Evolutionary conservation across 2,888 invertebrate genomes (phyloP), one percentile per base, ranked within the genome.

Genomic region (Ophion obscuratus): DNA sequence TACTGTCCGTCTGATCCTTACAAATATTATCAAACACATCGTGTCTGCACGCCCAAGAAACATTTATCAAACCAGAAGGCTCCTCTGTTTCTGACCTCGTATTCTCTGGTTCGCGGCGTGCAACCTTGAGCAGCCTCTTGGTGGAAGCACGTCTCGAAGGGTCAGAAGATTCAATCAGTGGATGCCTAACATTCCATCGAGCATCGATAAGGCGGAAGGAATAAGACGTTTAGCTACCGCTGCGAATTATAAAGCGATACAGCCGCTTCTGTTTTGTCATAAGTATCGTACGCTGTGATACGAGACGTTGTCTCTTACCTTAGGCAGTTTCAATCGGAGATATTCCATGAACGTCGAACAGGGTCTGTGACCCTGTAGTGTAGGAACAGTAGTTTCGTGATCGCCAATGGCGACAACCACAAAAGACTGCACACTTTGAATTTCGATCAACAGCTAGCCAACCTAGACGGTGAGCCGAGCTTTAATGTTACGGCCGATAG

Each of bases 11-110:
- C 88, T 81, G 91, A 92, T 88, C 88, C 90, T 91, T 88, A 91
- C 91, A 91, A 93, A 93, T 93, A 93, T 93, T 90, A 93, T 91
- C 91, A 89, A 91, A 90, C 92, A 90, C 91, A 92, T 92, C 92
- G 91, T 88, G 88, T 88, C 75, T 70, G 89, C 88, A 66, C 67
- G 79, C 14, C 88, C 89, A 88, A 90, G 86, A 84, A 91, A 91
- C 93, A 93, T 94, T 93, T 93, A 93, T 94, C 93, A 93, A 93
- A 92, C 86, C 82, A 75, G 75, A 62, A 67, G 64, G 64, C 59
- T 81, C 81, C 53, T 40, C 59, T 36, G 76, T 62, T 66, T 77
- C 83, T 27, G 83, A 80, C 47, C 70, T 75, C 66, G 79, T 80
- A n/a, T 64, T 77, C 53, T 59, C 64, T 53, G 59, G 17, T 44